A percentile compares a stretch with the other conserved stretches of the same genome.
phyloP scores from a whole-genome alignment of 2,797 vertebrate genomes.

The Myripristis jacobus region DNA sequence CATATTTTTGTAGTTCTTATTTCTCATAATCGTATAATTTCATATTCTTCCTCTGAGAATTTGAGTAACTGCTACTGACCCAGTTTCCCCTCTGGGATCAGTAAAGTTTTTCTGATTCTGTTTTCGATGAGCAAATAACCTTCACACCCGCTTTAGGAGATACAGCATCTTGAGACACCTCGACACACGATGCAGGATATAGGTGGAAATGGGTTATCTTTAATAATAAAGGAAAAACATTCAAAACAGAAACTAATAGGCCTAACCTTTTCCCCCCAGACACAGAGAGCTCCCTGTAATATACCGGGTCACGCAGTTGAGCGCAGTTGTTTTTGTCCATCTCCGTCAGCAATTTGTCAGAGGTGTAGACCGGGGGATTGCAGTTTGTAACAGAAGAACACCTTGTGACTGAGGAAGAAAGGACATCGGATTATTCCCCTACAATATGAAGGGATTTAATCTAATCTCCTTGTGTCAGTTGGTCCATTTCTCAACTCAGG shows the following conservation, averaged over 20 bases:
- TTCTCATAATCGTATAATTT: too few species aligned
- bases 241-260: slow-evolving; percentile 1
- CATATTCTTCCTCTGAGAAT: too few species aligned
- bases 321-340: not conserved
- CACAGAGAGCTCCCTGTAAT: not conserved
- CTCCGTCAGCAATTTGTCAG: not conserved
- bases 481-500: too few species aligned
- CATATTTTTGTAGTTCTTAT: too few species aligned
- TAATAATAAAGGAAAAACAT: not conserved
- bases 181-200: not conserved
- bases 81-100: too few species aligned
- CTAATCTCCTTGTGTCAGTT: too few species aligned
- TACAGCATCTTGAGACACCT: not conserved
- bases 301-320: not conserved
- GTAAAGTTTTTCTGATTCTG: too few species aligned
- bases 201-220: not conserved
- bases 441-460: too few species aligned
- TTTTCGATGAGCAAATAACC: not conserved
- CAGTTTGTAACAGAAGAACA: not conserved
- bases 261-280: not conserved
- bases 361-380: not conserved
- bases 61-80: too few species aligned
- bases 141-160: not conserved
- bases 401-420: too few species aligned
- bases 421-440: too few species aligned